These are phyloP conservation scores for Actenoides lindsayi DNA, from an alignment of 2,113 vertebrate species.

Conservation along the genomic window DNA sequence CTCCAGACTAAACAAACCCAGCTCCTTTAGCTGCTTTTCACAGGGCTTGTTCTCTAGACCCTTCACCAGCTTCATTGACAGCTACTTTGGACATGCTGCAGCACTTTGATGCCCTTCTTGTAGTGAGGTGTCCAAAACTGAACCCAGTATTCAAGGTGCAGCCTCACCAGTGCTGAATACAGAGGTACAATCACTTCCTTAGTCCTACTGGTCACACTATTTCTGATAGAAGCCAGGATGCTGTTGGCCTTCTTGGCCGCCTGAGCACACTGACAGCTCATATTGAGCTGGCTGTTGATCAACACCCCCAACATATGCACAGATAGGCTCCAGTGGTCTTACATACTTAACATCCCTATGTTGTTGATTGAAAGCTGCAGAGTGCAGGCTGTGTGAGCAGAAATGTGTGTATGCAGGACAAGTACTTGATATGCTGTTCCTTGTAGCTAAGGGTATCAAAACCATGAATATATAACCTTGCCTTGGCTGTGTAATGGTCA, in stretches of 20 bases:
- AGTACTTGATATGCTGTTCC: background rate
- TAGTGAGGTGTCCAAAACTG: background rate
- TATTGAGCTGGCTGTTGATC: background rate
- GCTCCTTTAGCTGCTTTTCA: background rate
- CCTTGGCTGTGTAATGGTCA: background rate
- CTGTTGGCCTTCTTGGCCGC: background rate
- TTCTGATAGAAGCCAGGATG: background rate
- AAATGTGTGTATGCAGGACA: background rate
- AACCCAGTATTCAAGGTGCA: accelerated
- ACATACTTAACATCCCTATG: accelerated
- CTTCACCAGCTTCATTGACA: background rate
- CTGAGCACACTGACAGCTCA: background rate
- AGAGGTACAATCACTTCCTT: background rate
- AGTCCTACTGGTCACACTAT: background rate
- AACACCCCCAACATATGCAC: background rate
- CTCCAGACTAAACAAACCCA: background rate
- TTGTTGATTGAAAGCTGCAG: background rate
- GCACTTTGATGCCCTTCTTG: background rate
- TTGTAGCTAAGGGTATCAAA: background rate
- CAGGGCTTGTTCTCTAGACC: background rate
- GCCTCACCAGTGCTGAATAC: background rate
- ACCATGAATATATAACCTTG: background rate
- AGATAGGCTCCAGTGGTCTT: background rate
- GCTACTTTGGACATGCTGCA: background rate
- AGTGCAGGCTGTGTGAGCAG: background rate